Conservation (phyloP, 2,888 invertebrate species). For the Epinotia demarniana region DNA sequence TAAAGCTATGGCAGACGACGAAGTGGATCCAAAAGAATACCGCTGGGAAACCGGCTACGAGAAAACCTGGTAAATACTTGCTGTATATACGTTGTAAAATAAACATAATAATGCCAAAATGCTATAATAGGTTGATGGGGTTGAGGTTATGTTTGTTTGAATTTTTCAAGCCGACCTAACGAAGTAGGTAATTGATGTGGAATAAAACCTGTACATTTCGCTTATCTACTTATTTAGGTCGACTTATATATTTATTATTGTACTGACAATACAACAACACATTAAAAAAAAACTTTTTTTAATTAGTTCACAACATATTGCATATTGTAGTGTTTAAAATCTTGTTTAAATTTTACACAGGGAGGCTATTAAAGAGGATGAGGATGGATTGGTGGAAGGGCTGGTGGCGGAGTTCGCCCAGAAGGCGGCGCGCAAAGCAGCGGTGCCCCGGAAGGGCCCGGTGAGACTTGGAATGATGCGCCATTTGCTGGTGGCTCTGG, state of each 20-base stretch:
- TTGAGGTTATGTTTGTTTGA: conserved; percentile 14
- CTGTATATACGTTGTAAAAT: not conserved
- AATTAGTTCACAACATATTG: not conserved
- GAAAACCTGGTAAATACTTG: conserved; percentile 92
- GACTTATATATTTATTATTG: not conserved
- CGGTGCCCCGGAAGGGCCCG: conserved; percentile 88
- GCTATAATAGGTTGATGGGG: not conserved
- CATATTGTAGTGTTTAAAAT: not conserved
- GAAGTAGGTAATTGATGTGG: not conserved
- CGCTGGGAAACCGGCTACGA: conserved; percentile 98
- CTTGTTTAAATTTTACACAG: conserved; percentile 68
- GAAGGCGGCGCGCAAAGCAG: conserved; percentile 92
- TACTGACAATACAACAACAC: not conserved
- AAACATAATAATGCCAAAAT: not conserved
- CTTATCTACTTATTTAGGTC: not conserved
- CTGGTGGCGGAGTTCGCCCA: conserved; percentile 96
- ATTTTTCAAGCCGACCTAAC: not conserved
- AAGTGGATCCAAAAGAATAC: conserved; percentile 94
- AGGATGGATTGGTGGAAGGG: conserved; percentile 95
- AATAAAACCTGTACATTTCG: not conserved
- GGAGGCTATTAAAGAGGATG: conserved; percentile 99
- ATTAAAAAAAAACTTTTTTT: too few species aligned
- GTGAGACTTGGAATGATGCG: conserved; percentile 99
- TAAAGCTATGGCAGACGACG: conserved; percentile 89
- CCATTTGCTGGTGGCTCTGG: conserved; percentile 95